These are phyloP conservation scores for Thalassophryne amazonica DNA, from an alignment of 2,797 vertebrate genomes.

Conservation along the genomic window DNA sequence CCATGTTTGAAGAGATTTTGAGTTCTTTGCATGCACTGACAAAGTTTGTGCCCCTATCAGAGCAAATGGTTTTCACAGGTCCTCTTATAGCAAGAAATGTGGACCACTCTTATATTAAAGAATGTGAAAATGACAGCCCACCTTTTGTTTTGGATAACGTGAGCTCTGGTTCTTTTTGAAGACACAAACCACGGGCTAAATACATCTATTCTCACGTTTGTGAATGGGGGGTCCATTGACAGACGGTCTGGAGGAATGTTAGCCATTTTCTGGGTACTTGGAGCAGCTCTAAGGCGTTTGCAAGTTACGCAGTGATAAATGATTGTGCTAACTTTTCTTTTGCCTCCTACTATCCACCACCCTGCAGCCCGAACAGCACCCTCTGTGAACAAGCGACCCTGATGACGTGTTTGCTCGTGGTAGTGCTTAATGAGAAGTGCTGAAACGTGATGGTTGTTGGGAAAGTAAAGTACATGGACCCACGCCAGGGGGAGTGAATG, in stretches of 20 bases:
- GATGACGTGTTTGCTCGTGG: background rate
- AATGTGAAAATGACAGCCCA: background rate
- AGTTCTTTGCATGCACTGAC: too few relatives aligned
- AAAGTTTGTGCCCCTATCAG: background rate
- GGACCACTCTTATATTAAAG: background rate
- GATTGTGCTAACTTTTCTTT: conserved; percentile 1
- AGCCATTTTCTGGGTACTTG: conserved; percentile 10
- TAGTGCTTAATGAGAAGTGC: background rate
- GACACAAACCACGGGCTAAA: conserved; percentile 6
- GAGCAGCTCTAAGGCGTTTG: background rate
- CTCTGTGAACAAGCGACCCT: conserved; percentile 1
- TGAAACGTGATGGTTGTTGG: background rate
- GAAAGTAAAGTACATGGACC: too few relatives aligned
- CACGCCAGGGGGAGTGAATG: too few relatives aligned
- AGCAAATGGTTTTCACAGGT: background rate
- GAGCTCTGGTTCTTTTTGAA: conserved; percentile 5
- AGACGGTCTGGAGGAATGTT: conserved; percentile 1
- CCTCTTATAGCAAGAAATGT: conserved; percentile 1
- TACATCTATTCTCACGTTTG: conserved; percentile 7
- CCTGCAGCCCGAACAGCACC: background rate
- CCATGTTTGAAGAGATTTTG: too few relatives aligned
- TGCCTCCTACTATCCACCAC: conserved; percentile 3
- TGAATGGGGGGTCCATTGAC: conserved; percentile 6
- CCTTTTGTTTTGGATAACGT: conserved; percentile 6
- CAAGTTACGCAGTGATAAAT: conserved; percentile 10